phyloP scores from a whole-genome alignment of 2,797 vertebrate genomes.

The Propithecus perrieri region DNA sequence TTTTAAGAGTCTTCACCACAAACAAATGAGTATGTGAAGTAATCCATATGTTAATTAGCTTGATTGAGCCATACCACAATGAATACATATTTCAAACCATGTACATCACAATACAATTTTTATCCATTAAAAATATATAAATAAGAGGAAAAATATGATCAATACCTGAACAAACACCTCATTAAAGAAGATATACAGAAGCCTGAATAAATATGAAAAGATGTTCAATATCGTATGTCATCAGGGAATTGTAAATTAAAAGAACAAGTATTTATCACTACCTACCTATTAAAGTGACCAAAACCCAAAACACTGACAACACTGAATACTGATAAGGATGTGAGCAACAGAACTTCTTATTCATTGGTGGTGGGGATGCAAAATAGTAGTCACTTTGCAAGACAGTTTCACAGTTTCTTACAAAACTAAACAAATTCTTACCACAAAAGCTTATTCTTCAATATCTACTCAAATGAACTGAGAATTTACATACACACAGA shows the following conservation, averaged over 20 bases:
- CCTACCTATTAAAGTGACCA: not conserved
- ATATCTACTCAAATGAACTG: not conserved
- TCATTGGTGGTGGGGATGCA: not conserved
- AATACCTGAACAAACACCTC: not conserved
- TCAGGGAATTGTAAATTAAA: not conserved
- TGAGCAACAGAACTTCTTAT: not conserved
- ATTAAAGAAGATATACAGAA: not conserved
- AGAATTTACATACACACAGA: not conserved
- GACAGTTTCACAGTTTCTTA: not conserved
- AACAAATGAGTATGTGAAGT: not conserved
- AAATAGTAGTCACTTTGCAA: not conserved
- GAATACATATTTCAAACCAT: not conserved
- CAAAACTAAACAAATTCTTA: not conserved
- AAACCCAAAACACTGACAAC: not conserved
- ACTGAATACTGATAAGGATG: not conserved
- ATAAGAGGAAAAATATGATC: not conserved
- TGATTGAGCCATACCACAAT: not conserved
- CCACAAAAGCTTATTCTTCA: not conserved
- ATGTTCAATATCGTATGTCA: not conserved
- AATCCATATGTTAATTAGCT: not conserved
- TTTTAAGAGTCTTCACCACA: not conserved
- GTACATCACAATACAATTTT: not conserved
- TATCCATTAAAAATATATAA: not conserved
- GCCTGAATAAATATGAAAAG: not conserved
- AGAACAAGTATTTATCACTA: not conserved